These are phyloP conservation scores for Syndactyla subalaris DNA, from an alignment of 2,797 vertebrate species.

Conservation along the genomic window DNA sequence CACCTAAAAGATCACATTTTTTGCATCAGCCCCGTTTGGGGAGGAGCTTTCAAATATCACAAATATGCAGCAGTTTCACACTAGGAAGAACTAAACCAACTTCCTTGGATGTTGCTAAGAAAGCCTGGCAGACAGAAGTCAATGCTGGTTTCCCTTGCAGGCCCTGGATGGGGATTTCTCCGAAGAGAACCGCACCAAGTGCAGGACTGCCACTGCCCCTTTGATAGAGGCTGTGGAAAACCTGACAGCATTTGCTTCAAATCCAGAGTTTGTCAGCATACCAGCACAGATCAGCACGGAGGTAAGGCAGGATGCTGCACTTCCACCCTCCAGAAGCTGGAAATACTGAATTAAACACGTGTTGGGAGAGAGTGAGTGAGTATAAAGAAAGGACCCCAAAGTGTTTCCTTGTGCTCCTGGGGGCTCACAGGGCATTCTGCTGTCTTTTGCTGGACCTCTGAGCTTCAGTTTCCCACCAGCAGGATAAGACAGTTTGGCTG, in stretches of 20 bases:
- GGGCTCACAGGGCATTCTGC: not conserved
- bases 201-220: conserved; percentile 88
- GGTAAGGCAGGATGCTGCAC: conserved; percentile 74
- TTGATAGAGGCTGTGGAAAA: conserved; percentile 97
- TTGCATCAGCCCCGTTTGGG: not conserved
- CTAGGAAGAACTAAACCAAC: not conserved
- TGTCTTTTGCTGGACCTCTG: not conserved
- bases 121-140: not conserved
- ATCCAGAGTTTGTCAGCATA: conserved; percentile 97
- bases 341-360: not conserved
- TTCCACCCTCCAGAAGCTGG: not conserved
- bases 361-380: not conserved
- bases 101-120: not conserved
- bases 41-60: not conserved
- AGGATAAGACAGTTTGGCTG: not conserved
- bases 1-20: not conserved
- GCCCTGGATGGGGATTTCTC: conserved; percentile 96
- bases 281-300: conserved; percentile 96
- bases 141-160: conserved; percentile 65
- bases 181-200: conserved; percentile 93
- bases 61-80: not conserved
- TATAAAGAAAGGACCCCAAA: not conserved
- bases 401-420: not conserved
- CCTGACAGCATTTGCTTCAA: conserved; percentile 93
- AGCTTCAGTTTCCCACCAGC: not conserved